Evolutionary conservation across 1,140 invertebrate species (phyloP).

Genomic region (Drosophila biarmipes): DNA sequence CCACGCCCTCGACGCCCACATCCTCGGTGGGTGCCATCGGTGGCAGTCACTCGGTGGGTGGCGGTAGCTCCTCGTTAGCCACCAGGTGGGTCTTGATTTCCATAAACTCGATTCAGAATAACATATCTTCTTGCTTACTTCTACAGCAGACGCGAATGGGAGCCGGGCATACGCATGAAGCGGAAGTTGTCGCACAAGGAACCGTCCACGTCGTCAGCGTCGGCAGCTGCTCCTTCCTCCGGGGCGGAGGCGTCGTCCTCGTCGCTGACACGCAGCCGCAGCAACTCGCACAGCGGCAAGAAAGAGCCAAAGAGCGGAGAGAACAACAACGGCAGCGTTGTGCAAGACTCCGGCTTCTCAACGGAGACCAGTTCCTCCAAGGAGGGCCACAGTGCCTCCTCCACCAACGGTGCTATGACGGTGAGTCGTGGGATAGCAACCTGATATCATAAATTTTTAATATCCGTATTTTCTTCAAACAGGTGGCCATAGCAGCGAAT

Average conservation of each 20-base stretch:
- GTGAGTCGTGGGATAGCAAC: constrained; percentile 29
- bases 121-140: background rate
- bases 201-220: constrained; percentile 69
- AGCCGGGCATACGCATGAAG: constrained; percentile 91
- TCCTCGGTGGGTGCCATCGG: constrained; percentile 82
- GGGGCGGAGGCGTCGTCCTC: constrained; percentile 81
- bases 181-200: constrained; percentile 87
- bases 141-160: constrained; percentile 87
- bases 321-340: constrained; percentile 87
- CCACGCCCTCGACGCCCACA: constrained; percentile 74
- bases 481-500: constrained; percentile 80
- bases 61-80: constrained; percentile 73
- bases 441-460: background rate
- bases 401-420: constrained; percentile 83
- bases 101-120: background rate
- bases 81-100: constrained; percentile 54
- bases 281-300: constrained; percentile 88
- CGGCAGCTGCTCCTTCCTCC: constrained; percentile 29
- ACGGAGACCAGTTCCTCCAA: constrained; percentile 92
- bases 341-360: constrained; percentile 94
- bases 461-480: background rate
- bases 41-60: constrained; percentile 71
- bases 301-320: constrained; percentile 85
- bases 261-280: constrained; percentile 87
- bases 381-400: constrained; percentile 88